These are phyloP conservation scores for Colinus virginianus DNA, from an alignment of 2,113 vertebrate genomes.

Conservation along the genomic window DNA sequence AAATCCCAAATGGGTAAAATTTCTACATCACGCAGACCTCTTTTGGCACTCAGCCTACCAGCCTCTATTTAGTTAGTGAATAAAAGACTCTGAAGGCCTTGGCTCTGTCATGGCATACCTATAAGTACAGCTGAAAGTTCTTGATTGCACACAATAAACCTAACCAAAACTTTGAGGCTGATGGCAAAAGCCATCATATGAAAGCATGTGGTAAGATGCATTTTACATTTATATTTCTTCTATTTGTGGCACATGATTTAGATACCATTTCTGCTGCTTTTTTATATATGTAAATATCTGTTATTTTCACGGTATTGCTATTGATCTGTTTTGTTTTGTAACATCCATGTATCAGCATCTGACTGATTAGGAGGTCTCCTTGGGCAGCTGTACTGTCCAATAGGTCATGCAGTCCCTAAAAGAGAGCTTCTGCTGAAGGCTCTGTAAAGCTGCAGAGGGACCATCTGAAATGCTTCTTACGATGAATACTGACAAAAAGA, in stretches of 20 bases:
- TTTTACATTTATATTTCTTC: constrained; percentile 3
- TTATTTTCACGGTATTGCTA: neutral
- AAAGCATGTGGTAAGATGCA: neutral
- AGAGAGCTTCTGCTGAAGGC: neutral
- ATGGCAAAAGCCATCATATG: neutral
- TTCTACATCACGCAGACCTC: constrained; percentile 27
- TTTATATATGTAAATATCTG: neutral
- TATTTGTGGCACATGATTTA: neutral
- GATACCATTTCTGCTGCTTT: neutral
- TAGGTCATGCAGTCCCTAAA: neutral
- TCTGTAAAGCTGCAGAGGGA: neutral
- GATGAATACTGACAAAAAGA: constrained; percentile 31
- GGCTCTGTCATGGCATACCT: neutral
- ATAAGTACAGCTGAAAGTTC: constrained; percentile 3
- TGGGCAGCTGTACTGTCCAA: neutral
- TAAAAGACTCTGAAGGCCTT: constrained; percentile 38
- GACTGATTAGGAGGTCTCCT: neutral
- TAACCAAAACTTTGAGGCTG: neutral
- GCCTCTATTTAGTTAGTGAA: constrained; percentile 48
- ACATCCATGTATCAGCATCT: neutral
- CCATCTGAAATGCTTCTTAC: neutral
- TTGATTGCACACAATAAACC: neutral
- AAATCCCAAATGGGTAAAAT: constrained; percentile 50
- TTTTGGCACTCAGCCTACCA: constrained; percentile 45
- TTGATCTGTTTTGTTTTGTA: neutral